Percentiles rank a stretch among this genome's conserved stretches.
phyloP scores from a whole-genome alignment of 2,888 invertebrate genomes.

The Ornithoptera priamus region DNA sequence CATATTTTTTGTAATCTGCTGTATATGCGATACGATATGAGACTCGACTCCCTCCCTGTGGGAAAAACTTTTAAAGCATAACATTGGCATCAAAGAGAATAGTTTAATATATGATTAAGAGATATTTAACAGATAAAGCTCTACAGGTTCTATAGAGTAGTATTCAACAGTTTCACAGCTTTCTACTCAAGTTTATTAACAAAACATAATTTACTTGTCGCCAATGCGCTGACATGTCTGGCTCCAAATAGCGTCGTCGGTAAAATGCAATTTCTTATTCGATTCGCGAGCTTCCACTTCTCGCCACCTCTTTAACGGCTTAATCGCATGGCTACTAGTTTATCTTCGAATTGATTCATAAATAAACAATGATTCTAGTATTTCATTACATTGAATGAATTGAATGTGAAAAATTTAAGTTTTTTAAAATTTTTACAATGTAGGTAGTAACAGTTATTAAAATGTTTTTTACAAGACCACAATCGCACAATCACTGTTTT shows the following conservation, averaged over 20 bases:
- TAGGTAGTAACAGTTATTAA: neutral
- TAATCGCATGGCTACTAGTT: conserved; percentile 8
- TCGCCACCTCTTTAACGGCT: conserved; percentile 8
- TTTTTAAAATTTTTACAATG: neutral
- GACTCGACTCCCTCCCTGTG: no score
- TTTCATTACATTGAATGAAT: conserved; percentile 4
- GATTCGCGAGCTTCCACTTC: conserved; percentile 13
- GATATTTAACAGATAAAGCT: no score
- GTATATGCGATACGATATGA: no score
- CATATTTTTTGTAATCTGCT: no score
- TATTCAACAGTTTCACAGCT: conserved; percentile 28
- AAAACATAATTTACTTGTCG: conserved; percentile 25
- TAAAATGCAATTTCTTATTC: conserved; percentile 34
- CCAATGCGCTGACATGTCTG: conserved; percentile 18
- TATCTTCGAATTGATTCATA: conserved; percentile 4
- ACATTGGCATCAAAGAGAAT: no score
- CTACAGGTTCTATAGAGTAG: neutral
- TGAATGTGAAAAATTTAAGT: neutral
- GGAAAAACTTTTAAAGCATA: no score
- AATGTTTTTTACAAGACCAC: neutral
- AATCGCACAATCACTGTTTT: neutral
- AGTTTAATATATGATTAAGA: no score
- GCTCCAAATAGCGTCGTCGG: conserved; percentile 30
- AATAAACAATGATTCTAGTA: conserved; percentile 9
- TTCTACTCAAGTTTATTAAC: conserved; percentile 30